Evolutionary conservation across 1,140 invertebrate genomes (phyloP), one percentile per base, ranked within the genome.

Genomic region (Macrocentrus cingulum): DNA sequence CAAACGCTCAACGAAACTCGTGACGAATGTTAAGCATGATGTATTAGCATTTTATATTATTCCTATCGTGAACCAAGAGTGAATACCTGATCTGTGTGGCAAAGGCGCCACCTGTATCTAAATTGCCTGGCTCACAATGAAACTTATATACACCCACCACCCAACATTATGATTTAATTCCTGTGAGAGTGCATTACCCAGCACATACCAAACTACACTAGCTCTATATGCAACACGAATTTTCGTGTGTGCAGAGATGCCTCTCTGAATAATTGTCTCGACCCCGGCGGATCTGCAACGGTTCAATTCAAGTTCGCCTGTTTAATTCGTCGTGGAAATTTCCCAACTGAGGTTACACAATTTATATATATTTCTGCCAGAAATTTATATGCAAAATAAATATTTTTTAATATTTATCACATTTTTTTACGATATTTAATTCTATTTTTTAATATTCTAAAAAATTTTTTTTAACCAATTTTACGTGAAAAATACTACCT

Each of bases 211-310:
- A 8, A 19, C n/a, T 18, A 9, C 32, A 36, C 32, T 66, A n/a
- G 20, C 20, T n/a, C 61, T 61, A 71, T 67, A 66, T 65, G 67
- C 57, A 68, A 74, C 36, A 39, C 36, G 16, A 39, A 39, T 39
- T 2, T 39, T 11, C 36, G 16, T 39, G n/a, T 39, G n/a, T n/a
- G n/a, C n/a, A 29, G 25, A 42, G 16, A 42, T 42, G 20, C 8
- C 16, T 16, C 29, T 18, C 16, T 34, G 29, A 39, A n/a, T n/a
- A n/a, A n/a, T n/a, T n/a, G n/a, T n/a, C n/a, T n/a, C n/a, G n/a
- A n/a, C n/a, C n/a, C n/a, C n/a, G n/a, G n/a, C n/a, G n/a, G n/a
- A n/a, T n/a, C n/a, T n/a, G n/a, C n/a, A n/a, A n/a, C n/a, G n/a
- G n/a, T n/a, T n/a, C n/a, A n/a, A n/a, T n/a, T n/a, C n/a, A n/a